A percentile compares a stretch with the other conserved stretches of the same genome.
Conservation (phyloP, 2,797 vertebrate species). For the Ispidina lecontei region DNA sequence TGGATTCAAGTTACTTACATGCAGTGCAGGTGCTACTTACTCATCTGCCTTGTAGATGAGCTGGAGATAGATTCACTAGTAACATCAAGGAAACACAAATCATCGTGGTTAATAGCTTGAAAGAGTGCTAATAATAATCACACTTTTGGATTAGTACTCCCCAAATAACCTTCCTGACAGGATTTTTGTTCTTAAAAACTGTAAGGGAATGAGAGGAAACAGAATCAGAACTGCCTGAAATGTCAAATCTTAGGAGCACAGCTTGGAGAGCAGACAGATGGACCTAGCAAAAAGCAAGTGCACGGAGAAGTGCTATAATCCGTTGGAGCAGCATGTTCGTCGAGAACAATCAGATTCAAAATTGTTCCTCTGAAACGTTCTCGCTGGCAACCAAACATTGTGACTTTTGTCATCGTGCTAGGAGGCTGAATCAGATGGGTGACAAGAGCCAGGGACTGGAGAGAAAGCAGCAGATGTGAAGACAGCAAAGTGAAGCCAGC, state of each 20-base stretch:
- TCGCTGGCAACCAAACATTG: slow-evolving; percentile 62
- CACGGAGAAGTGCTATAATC: slow-evolving; percentile 53
- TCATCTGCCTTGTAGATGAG: neutral
- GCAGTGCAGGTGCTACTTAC: slow-evolving; percentile 1
- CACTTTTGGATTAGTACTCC: slow-evolving; percentile 2
- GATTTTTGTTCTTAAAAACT: slow-evolving; percentile 50
- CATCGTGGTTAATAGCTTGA: neutral
- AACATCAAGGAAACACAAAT: neutral
- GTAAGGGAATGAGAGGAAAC: slow-evolving; percentile 21
- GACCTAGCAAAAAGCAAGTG: slow-evolving; percentile 35
- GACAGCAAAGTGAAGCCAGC: slow-evolving; percentile 34
- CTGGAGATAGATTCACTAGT: neutral
- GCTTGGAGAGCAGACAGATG: slow-evolving; percentile 48
- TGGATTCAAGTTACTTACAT: neutral
- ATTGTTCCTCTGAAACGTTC: slow-evolving; percentile 66
- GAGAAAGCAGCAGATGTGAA: slow-evolving; percentile 59
- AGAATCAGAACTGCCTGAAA: slow-evolving; percentile 61
- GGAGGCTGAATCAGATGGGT: slow-evolving; percentile 59
- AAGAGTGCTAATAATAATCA: slow-evolving; percentile 33
- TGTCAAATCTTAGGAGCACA: slow-evolving; percentile 60
- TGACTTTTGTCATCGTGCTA: slow-evolving; percentile 64
- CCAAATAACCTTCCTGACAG: slow-evolving; percentile 24
- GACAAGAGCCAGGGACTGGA: slow-evolving; percentile 50
- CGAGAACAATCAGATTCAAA: slow-evolving; percentile 60
- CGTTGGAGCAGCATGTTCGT: slow-evolving; percentile 41